Evolutionary conservation across 1,140 invertebrate genomes (phyloP).

Genomic region (Elysia chlorotica): DNA sequence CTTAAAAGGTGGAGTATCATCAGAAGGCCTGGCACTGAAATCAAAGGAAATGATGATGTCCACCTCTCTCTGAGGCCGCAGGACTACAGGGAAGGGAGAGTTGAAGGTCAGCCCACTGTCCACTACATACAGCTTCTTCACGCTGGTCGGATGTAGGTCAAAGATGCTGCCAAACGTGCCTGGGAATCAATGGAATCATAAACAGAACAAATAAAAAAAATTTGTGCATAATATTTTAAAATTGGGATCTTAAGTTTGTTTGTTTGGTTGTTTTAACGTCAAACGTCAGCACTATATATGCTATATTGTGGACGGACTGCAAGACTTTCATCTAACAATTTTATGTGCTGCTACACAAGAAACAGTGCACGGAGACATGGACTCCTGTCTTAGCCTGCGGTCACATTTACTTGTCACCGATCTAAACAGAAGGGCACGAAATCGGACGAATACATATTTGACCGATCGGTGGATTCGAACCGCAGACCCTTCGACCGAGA

Average conservation of each 20-base stretch:
- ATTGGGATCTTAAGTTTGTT: neutral
- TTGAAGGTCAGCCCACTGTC: conserved; percentile 66
- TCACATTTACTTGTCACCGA: too few species aligned
- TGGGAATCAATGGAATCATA: neutral
- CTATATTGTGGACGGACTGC: too few species aligned
- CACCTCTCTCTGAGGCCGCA: conserved; percentile 63
- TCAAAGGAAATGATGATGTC: conserved; percentile 65
- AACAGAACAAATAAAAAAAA: neutral
- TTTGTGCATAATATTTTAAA: neutral
- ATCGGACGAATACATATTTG: too few species aligned
- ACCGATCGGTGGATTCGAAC: too few species aligned
- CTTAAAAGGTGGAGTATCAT: conserved; percentile 62
- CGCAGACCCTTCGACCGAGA: too few species aligned
- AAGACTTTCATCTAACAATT: too few species aligned
- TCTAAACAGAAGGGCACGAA: too few species aligned
- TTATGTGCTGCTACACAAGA: too few species aligned
- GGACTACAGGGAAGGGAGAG: conserved; percentile 63
- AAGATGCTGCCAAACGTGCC: conserved; percentile 58
- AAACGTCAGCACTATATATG: too few species aligned
- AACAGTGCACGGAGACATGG: too few species aligned
- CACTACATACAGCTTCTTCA: conserved; percentile 64
- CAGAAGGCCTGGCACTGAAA: conserved; percentile 61
- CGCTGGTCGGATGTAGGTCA: conserved; percentile 59
- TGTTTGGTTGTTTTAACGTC: too few species aligned
- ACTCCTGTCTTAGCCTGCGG: too few species aligned